A percentile compares a stretch with the other conserved stretches of the same genome.
phyloP scores from a whole-genome alignment of 1,140 invertebrate species.

The Geopemphigus sp. region DNA sequence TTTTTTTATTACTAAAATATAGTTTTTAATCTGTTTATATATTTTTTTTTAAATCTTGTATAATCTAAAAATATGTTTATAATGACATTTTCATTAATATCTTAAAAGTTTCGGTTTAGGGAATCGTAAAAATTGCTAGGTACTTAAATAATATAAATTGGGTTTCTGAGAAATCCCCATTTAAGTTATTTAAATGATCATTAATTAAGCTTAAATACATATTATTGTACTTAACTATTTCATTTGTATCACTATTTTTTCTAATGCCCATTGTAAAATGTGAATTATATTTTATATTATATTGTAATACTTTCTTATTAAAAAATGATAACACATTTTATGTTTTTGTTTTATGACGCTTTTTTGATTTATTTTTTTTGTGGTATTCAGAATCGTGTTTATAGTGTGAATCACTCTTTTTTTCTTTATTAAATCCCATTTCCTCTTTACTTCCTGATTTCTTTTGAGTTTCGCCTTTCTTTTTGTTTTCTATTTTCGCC shows the following conservation, averaged over 20 bases:
- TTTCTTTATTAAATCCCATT: conserved; percentile 2
- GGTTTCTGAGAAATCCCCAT: background rate
- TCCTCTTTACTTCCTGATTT: conserved; percentile 33
- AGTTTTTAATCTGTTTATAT: too few species aligned
- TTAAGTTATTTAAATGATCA: background rate
- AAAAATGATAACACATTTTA: conserved; percentile 1
- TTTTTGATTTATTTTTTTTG: conserved; percentile 19
- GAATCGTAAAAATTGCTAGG: background rate
- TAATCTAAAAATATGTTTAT: background rate
- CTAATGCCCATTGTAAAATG: conserved; percentile 20
- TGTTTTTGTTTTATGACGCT: conserved; percentile 1
- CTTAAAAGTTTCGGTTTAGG: background rate
- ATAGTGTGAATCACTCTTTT: conserved; percentile 10
- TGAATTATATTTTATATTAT: conserved; percentile 26
- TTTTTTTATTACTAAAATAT: background rate
- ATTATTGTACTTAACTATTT: conserved; percentile 41
- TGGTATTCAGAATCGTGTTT: conserved; percentile 25
- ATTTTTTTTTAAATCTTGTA: background rate
- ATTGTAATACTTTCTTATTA: conserved; percentile 8
- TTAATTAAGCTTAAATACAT: conserved; percentile 1
- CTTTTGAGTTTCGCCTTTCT: conserved; percentile 26
- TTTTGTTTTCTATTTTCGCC: conserved; percentile 16
- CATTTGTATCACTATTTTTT: conserved; percentile 3
- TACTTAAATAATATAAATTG: background rate
- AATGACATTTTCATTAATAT: background rate